Conservation (phyloP, 1,140 invertebrate genomes). For the Amphibalanus amphitrite region DNA sequence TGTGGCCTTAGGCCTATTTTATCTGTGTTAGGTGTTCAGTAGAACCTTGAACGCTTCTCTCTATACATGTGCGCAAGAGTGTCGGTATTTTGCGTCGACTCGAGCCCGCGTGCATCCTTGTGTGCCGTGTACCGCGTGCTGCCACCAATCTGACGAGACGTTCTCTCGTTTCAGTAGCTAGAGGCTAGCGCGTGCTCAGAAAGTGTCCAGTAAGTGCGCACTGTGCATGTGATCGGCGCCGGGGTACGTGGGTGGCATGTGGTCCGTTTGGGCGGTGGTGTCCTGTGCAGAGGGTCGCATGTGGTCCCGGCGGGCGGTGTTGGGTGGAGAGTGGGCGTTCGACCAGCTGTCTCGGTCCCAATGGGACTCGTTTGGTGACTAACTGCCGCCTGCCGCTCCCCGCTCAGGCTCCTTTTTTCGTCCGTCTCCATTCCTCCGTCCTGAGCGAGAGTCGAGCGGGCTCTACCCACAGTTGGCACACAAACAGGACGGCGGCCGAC, state of each 20-base stretch:
- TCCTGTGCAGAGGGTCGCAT: no score
- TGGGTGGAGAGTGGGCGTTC: background rate
- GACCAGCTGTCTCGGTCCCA: background rate
- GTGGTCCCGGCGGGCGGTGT: no score
- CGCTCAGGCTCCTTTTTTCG: no score
- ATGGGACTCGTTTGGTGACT: background rate
- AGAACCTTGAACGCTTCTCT: no score
- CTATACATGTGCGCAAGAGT: no score
- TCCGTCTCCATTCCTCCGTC: no score
- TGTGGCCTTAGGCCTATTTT: no score
- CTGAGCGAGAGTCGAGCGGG: no score
- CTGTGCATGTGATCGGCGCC: background rate
- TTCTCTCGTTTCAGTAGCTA: background rate
- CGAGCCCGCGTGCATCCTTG: background rate
- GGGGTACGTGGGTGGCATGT: no score
- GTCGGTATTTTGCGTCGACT: background rate
- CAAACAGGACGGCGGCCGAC: no score
- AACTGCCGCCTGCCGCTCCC: background rate
- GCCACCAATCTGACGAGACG: background rate
- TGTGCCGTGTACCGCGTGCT: background rate
- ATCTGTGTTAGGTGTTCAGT: background rate
- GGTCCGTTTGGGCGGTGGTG: background rate
- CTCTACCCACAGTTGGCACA: no score
- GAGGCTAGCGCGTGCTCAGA: background rate
- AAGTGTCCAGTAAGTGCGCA: background rate